phyloP scores from a whole-genome alignment of 2,797 vertebrate genomes.

The Tangara arthus region DNA sequence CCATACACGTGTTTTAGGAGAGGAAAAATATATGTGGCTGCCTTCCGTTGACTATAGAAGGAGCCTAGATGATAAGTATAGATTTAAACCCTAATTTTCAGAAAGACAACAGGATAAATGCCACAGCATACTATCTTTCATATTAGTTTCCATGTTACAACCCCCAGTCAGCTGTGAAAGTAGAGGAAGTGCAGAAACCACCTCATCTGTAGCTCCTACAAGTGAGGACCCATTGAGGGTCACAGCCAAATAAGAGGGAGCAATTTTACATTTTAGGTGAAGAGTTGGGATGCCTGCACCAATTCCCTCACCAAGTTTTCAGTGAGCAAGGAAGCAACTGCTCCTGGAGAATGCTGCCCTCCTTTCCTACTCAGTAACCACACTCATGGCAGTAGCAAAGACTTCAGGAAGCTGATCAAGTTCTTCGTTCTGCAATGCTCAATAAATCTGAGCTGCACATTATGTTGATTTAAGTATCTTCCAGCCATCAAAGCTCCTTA shows the following conservation, averaged over 20 bases:
- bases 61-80: not conserved
- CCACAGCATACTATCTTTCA: not conserved
- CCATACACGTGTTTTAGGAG: not conserved
- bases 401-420: not conserved
- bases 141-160: not conserved
- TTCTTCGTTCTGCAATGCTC: not conserved
- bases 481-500: not conserved
- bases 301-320: not conserved
- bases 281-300: not conserved
- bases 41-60: not conserved
- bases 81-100: not conserved
- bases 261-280: not conserved
- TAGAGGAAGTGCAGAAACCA: not conserved
- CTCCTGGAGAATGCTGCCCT: not conserved
- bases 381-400: not conserved
- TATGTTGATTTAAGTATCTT: slow-evolving; percentile 16
- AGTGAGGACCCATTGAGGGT: not conserved
- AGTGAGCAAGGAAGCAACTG: not conserved
- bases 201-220: not conserved
- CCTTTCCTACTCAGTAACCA: not conserved
- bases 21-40: not conserved
- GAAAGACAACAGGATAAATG: not conserved
- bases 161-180: not conserved
- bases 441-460: not conserved
- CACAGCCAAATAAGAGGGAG: not conserved